Evolutionary conservation across 2,797 vertebrate genomes (phyloP), one percentile per base, ranked within the genome.

Genomic region (Sardinella longiceps): DNA sequence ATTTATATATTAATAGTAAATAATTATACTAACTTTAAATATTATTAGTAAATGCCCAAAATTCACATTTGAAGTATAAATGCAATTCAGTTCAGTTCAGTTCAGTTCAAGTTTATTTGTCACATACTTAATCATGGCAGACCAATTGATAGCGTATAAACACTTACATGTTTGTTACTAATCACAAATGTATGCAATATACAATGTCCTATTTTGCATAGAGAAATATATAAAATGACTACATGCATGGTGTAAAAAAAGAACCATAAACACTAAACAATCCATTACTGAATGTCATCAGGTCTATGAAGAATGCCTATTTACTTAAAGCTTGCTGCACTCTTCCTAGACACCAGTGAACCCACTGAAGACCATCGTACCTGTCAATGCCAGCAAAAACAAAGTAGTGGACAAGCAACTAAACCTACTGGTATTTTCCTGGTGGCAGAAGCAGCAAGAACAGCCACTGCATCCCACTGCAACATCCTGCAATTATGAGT

Each of bases 321-420:
- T 70, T 70, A 70, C 30, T 12, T 33, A 23, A 33, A 33, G 15
- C 39, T 77, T 43, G 11, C 33, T 43, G 39, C 74, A 20, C 45
- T 74, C 28, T 58, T 60, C 39, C 46, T n/a, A 84, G 85, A 43
- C 77, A 50, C 48, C 46, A 25, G 51, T 10, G 60, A 83, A 83
- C 70, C 74, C 81, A 23, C 28, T 83, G 63, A 85, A 37, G 37
- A 84, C 87, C 58, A 60, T 86, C n/a, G 10, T 84, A 37, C 81
- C 87, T 11, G 81, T 83, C 80, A 83, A 80, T 5, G 82, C 80
- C 82, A 82, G 82, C 60, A 63, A 66, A 56, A 85, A 51, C 80
- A 86, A 33, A 23, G 85, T 83, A 48, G 85, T 86, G 80, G 83
- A 87, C 70, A 39, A 53, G 45, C 80, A 84, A 23, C 46, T 82